Evolutionary conservation across 2,888 invertebrate genomes (phyloP), one percentile per base, ranked within the genome.

Genomic region (Apodemia mormo): DNA sequence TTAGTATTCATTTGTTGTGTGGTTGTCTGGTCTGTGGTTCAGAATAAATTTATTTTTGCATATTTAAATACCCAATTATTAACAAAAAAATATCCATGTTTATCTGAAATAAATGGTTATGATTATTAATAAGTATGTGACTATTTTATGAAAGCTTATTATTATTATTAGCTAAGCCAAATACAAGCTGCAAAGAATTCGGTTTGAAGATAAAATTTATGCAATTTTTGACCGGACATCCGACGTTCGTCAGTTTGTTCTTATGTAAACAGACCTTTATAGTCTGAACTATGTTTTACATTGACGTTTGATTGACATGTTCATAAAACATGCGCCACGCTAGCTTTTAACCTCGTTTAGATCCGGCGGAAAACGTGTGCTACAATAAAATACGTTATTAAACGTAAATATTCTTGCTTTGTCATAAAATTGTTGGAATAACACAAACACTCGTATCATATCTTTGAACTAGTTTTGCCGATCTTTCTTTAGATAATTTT

Each of bases 291-390:
- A 54, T 43, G 70, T 66, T n/a, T n/a, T 7, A 72, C 74, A 78
- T 79, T 78, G 79, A 78, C 80, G 76, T 73, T 75, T 78, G 80
- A 80, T 76, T 72, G 78, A 77, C 77, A 72, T 74, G 77, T 77
- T 87, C 87, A 89, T 85, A 89, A 87, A 89, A 88, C 86, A 87
- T 85, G 82, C 72, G 85, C 77, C 81, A 79, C 83, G 79, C 79
- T 76, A 78, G 88, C 90, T 90, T 90, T 91, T 91, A 91, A 89
- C 90, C 90, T 86, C 83, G 79, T 87, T 88, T 78, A 76, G 78
- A 80, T 83, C 76, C 80, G 77, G 78, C 66, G 65, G 49, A 71
- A 71, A 70, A 70, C 61, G 66, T 66, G 61, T 84, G 88, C 83
- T 82, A 87, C 88, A 87, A 82, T 84, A 82, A 81, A 80, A 80